These are phyloP conservation scores for Macrophya annulata DNA, from an alignment of 2,888 invertebrate species.

Conservation along the genomic window DNA sequence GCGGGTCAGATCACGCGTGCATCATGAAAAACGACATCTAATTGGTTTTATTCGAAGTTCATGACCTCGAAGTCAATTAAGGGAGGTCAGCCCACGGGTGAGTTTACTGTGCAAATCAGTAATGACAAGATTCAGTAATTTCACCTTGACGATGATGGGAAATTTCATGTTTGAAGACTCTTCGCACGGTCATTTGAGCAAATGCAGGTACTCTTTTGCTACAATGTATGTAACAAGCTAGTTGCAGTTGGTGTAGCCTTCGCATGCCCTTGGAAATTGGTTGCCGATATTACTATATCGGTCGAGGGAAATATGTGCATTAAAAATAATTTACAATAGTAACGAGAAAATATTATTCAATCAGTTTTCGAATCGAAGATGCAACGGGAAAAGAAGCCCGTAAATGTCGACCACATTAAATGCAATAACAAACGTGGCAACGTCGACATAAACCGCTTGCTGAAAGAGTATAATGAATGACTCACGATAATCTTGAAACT, in stretches of 20 bases:
- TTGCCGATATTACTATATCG: neutral
- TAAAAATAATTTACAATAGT: neutral
- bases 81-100: neutral
- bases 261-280: neutral
- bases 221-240: neutral
- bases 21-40: neutral
- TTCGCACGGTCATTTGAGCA: neutral
- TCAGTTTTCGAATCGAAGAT: neutral
- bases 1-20: neutral
- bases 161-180: neutral
- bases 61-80: neutral
- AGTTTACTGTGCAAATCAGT: neutral
- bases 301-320: neutral
- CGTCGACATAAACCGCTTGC: conserved; percentile 8
- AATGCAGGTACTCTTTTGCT: neutral
- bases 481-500: conserved; percentile 24
- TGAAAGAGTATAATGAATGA: conserved; percentile 19
- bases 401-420: neutral
- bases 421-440: neutral
- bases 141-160: neutral
- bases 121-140: neutral
- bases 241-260: neutral
- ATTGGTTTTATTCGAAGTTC: neutral
- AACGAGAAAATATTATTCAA: neutral
- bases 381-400: neutral